Evolutionary conservation across 2,888 invertebrate species (phyloP), one percentile per base, ranked within the genome.

Genomic region (Eupithecia abbreviata): DNA sequence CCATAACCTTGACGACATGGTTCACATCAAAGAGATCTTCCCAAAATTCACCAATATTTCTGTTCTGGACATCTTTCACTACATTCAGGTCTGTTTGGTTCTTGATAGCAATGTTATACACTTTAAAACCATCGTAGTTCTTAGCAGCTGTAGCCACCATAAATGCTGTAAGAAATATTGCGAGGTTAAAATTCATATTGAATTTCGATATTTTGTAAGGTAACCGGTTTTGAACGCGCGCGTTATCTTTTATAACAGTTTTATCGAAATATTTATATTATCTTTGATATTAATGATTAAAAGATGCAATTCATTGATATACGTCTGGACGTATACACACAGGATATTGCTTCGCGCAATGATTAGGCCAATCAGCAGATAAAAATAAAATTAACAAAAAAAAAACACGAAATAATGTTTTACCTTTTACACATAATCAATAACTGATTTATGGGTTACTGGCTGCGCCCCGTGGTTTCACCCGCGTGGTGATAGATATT

Each of bases 41-140:
- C 95, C 93, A 91, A 85, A 92, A 92, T 89, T 91, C 90, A 80
- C 86, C 82, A 82, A 91, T 81, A 75, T 84, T 87, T 88, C 80
- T 86, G 81, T 74, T 90, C 92, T 95, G 91, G 58, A 96, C 81
- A 13, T 90, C 82, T 81, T 91, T 87, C 9, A 96, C 84, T 30
- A 91, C 84, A n/a, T 89, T 85, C 69, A 96, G 85, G 74, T 96
- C 95, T 13, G 90, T 87, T 4, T 89, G 84, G 30, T 90, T 93
- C 77, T 90, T 89, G 0, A 96, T 96, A 3, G 89, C 87, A 2
- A 96, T 88, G 84, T 96, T 93, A 81, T 95, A 96, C 5, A 97
- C 94, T 81, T 95, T 95, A 81, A 96, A 96, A 41, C 96, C 96
- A 76, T 96, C 93, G 83, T 95, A 97, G 68, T 88, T 89, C 80